Base-by-base conservation (phyloP, 2,888 invertebrate genomes). In the Alloscopus bannaensis region DNA sequence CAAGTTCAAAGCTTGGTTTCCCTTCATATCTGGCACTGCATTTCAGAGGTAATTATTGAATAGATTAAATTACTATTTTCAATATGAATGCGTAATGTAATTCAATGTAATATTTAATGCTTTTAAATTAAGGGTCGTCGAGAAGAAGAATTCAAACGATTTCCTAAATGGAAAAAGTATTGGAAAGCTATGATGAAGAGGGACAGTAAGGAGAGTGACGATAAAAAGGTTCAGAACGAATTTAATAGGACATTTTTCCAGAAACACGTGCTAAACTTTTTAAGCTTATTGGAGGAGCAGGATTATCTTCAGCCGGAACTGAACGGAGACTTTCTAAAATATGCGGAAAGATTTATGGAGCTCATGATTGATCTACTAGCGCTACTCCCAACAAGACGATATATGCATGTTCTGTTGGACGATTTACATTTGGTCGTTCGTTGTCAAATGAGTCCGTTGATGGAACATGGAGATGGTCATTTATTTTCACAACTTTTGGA, bases 331-430 rank as follows among this genome's bases (percentile, higher is more conserved):
- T 90, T 93, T 90, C 89, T 94, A 29, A 91, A 91, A 85, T 98
- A 97, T 88, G 97, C 97, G 88, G 99, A 99, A 90, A 91, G 98
- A 52, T 98, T 99, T 89, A 88, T 99, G 81, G 98, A 99, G 89
- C 90, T 99, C 83, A 91, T 99, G 89, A 97, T 98, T 73, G 99
- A 99, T 88, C 90, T 99, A 85, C 98, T 99, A 87, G 97, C 98
- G 0, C 90, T 98, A 83, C 89, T 99, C 86, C 98, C 98, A 0
- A 99, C 99, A 0, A 91, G 99, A 42, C 91, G 99, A 62, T 99
- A 98, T 89, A 97, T 99, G 89, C 98, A 99, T 89, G 95, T 95
- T 0, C 93, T 99, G 0, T 91, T 99, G 89, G 98, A 99, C 88
- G 97, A 98, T 89, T 93, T 94, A 81, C 98, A 99, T 88, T 90